A percentile compares a stretch with the other conserved stretches of the same genome.
Conservation (phyloP, 2,113 vertebrate species). For the Tragelaphus imberbis region DNA sequence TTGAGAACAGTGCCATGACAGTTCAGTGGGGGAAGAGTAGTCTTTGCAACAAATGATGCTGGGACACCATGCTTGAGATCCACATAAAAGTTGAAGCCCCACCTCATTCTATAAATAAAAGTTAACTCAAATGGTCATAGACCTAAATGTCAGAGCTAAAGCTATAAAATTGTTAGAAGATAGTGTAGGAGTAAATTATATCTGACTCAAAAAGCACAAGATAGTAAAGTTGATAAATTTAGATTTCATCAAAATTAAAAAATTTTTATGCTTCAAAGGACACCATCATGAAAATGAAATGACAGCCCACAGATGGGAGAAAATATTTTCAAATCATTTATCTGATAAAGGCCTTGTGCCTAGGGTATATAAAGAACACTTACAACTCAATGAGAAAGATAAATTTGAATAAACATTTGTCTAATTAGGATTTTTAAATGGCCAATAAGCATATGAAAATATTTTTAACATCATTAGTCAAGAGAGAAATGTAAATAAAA, state of each 20-base stretch:
- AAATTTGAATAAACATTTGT: background rate
- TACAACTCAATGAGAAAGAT: background rate
- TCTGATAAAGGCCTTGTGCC: background rate
- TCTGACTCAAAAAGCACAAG: background rate
- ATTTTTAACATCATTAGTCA: background rate
- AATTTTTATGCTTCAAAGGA: background rate
- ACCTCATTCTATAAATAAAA: background rate
- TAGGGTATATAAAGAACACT: background rate
- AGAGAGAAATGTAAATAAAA: background rate
- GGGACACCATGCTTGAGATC: background rate
- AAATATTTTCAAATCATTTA: background rate
- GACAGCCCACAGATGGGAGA: background rate
- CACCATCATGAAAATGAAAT: background rate
- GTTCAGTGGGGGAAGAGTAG: background rate
- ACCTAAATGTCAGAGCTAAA: background rate
- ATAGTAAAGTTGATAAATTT: background rate
- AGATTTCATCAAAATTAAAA: background rate
- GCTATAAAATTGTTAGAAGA: background rate
- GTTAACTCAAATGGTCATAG: background rate
- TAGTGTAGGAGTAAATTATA: background rate
- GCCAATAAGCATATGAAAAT: background rate
- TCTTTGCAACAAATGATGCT: background rate
- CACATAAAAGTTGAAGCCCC: background rate
- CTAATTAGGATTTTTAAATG: background rate
- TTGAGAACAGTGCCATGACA: background rate